Evolutionary conservation across 2,888 invertebrate genomes (phyloP).

Genomic region (Troglohyphantes excavatus): DNA sequence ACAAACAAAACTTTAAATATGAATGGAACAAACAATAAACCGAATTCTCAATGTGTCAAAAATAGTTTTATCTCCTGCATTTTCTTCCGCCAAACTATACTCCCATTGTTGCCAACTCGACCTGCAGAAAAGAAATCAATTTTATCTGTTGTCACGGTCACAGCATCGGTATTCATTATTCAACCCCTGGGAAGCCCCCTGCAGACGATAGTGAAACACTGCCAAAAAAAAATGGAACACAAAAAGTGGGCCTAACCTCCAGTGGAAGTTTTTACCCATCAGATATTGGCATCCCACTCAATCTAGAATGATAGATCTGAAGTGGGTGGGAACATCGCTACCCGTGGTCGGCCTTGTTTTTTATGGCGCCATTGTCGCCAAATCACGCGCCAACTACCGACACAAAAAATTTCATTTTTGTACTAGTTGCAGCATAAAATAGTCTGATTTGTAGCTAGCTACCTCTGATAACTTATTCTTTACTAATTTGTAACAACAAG

Average conservation of each 20-base stretch:
- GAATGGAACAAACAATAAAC: neutral
- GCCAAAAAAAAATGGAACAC: conserved; percentile 12
- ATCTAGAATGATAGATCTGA: conserved; percentile 57
- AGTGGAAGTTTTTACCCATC: conserved; percentile 19
- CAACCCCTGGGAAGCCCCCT: neutral
- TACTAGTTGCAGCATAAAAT: too few relatives aligned
- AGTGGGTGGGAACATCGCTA: conserved; percentile 42
- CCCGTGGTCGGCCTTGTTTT: neutral
- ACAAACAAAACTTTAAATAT: too few relatives aligned
- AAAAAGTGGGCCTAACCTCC: conserved; percentile 6
- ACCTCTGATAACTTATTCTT: too few relatives aligned
- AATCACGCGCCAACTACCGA: neutral
- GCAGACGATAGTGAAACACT: neutral
- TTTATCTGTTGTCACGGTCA: conserved; percentile 24
- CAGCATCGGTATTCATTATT: conserved; percentile 36
- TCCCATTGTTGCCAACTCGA: neutral
- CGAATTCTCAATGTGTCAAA: neutral
- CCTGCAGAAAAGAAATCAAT: conserved; percentile 20
- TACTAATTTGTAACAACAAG: too few relatives aligned
- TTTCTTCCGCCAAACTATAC: neutral
- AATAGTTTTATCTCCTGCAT: neutral
- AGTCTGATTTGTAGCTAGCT: too few relatives aligned
- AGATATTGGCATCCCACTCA: conserved; percentile 49
- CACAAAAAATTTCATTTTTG: too few relatives aligned
- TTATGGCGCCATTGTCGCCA: neutral